These are phyloP conservation scores for Megalops atlanticus DNA, from an alignment of 2,113 vertebrate species.

Conservation along the genomic window DNA sequence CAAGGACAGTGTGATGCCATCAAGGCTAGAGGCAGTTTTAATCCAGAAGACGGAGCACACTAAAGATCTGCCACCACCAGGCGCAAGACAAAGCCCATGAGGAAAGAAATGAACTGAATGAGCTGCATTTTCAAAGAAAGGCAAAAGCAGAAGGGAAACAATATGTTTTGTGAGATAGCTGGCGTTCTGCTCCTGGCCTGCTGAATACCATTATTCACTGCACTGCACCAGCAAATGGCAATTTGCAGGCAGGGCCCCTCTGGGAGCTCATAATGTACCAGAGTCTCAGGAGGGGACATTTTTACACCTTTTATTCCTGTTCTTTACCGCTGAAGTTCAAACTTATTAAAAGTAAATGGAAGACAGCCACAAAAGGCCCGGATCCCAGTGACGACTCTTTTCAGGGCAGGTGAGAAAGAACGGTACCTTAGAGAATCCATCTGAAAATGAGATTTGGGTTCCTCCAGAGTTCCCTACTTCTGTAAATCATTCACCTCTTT, in stretches of 20 bases:
- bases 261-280: not conserved
- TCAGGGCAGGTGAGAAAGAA: not conserved
- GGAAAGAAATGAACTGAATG: too few relatives aligned
- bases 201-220: not conserved
- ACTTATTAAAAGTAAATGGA: not conserved
- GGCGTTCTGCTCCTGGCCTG: too few relatives aligned
- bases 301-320: not conserved
- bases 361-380: not conserved
- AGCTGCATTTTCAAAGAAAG: not conserved
- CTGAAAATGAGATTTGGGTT: not conserved
- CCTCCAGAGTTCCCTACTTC: not conserved
- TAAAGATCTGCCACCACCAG: too few relatives aligned
- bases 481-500: not conserved
- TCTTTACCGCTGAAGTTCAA: not conserved
- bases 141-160: not conserved
- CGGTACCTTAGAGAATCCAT: not conserved
- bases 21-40: too few relatives aligned
- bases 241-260: not conserved
- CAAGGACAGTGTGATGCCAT: too few relatives aligned
- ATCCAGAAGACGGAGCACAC: too few relatives aligned
- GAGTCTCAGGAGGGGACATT: not conserved
- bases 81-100: too few relatives aligned
- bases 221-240: not conserved
- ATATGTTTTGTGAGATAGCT: constrained; percentile 6
- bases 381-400: not conserved